These are phyloP conservation scores for Himalopsyche japonica DNA, from an alignment of 2,888 invertebrate genomes.

Conservation along the genomic window DNA sequence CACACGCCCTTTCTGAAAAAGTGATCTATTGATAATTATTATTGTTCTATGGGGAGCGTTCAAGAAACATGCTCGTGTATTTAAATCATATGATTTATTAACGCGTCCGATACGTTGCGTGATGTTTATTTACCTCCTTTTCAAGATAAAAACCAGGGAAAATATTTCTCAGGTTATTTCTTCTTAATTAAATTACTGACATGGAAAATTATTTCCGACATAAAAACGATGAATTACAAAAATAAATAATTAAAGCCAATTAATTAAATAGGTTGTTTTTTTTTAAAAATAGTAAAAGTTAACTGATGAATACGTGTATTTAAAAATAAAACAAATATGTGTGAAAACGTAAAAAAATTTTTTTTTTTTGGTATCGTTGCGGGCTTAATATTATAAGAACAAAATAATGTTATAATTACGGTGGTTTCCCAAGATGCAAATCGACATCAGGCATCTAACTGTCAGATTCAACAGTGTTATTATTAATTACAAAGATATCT, in stretches of 20 bases:
- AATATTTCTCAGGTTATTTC: slow-evolving; percentile 14
- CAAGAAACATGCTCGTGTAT: slow-evolving; percentile 31
- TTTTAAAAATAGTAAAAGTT: too few species aligned
- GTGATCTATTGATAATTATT: not conserved
- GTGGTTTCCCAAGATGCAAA: too few species aligned
- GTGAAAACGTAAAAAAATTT: too few species aligned
- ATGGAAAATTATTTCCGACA: not conserved
- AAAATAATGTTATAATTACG: too few species aligned
- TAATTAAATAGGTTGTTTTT: not conserved
- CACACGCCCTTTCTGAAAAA: not conserved
- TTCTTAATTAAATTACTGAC: slow-evolving; percentile 20
- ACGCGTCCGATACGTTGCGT: slow-evolving; percentile 12
- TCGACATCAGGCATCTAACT: too few species aligned
- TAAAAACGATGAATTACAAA: not conserved
- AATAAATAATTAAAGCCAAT: not conserved
- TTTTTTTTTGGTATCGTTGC: too few species aligned
- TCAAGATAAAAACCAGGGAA: slow-evolving; percentile 10
- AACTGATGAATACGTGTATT: too few species aligned
- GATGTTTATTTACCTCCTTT: slow-evolving; percentile 6
- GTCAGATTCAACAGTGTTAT: too few species aligned
- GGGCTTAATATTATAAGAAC: too few species aligned
- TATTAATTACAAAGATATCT: too few species aligned
- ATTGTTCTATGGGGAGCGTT: slow-evolving; percentile 16
- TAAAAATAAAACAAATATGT: too few species aligned
- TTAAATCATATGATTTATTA: slow-evolving; percentile 38